Conservation (phyloP, 1,140 invertebrate species). For the Melitaea cinxia region DNA sequence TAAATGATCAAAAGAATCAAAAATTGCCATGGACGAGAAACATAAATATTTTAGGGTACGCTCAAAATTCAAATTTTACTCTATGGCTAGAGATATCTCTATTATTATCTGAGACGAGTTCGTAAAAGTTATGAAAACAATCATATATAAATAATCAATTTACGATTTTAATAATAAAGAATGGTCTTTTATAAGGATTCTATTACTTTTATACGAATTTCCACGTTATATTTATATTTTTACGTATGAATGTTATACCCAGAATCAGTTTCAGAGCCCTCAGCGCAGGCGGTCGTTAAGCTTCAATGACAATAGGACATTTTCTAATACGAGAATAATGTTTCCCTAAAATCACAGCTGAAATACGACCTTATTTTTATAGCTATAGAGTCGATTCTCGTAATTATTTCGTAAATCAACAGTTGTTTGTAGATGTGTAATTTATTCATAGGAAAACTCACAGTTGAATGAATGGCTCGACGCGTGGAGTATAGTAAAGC, state of each 20-base stretch:
- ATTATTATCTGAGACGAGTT: too few species aligned
- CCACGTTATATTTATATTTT: constrained; percentile 2
- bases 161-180: too few species aligned
- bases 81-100: too few species aligned
- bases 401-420: constrained; percentile 15
- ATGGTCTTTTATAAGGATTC: neutral
- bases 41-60: too few species aligned
- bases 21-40: too few species aligned
- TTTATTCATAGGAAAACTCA: constrained; percentile 26
- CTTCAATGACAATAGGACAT: constrained; percentile 8
- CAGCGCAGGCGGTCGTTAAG: constrained; percentile 1
- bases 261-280: constrained; percentile 7
- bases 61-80: too few species aligned
- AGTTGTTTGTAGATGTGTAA: constrained; percentile 21
- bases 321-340: constrained; percentile 10
- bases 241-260: constrained; percentile 1
- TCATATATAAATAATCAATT: too few species aligned
- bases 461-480: constrained; percentile 18
- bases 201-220: neutral
- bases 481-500: constrained; percentile 1
- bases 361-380: neutral
- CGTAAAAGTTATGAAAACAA: too few species aligned
- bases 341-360: neutral
- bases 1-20: too few species aligned
- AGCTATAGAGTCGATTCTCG: constrained; percentile 1